Evolutionary conservation across 2,797 vertebrate species (phyloP).

Genomic region (Malacoraja senta): DNA sequence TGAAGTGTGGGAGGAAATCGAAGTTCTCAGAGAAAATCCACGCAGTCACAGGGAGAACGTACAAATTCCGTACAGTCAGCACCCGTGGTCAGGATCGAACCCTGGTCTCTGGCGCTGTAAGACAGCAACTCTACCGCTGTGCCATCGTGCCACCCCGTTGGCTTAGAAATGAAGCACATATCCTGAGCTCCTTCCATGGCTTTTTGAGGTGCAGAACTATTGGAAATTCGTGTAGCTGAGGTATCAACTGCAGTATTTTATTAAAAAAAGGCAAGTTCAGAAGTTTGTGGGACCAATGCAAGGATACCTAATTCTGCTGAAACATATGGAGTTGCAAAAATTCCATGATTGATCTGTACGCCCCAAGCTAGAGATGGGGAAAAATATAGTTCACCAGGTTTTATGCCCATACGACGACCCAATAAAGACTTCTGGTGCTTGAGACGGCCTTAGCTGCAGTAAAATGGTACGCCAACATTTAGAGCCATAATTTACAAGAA

Average conservation of each 20-base stretch:
- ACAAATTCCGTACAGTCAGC: no score
- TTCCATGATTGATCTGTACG: neutral
- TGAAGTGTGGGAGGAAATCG: no score
- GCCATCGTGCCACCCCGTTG: neutral
- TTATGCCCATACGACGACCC: neutral
- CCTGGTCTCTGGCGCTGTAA: no score
- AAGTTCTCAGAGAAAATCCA: no score
- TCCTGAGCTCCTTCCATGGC: neutral
- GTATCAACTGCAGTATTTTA: neutral
- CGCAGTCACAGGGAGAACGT: no score
- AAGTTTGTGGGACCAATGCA: neutral
- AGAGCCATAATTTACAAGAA: neutral
- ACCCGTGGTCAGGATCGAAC: no score
- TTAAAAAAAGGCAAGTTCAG: neutral
- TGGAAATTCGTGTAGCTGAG: neutral
- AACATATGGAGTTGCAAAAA: neutral
- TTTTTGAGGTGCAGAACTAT: neutral
- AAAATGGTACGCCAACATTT: neutral
- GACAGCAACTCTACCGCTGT: no score
- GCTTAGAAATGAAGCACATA: neutral
- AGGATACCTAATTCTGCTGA: neutral
- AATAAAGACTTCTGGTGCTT: neutral
- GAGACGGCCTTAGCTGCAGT: neutral
- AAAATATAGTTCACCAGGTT: neutral
- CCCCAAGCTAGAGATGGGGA: neutral